Conservation (phyloP, 2,888 invertebrate genomes). For the Mimas tiliae region DNA sequence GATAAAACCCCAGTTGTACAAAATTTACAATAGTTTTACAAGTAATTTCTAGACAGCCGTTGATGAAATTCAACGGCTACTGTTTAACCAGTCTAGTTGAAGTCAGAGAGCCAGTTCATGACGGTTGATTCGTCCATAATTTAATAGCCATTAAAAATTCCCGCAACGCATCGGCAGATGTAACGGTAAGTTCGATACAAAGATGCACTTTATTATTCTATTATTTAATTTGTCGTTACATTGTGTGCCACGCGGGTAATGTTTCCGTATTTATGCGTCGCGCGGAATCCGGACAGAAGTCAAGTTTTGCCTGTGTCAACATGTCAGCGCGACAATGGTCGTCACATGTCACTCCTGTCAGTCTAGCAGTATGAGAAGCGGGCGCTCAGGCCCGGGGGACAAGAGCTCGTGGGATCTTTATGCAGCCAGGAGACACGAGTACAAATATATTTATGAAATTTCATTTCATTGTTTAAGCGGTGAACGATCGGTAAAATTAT, state of each 20-base stretch:
- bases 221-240: constrained; percentile 83
- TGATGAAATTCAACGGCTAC: not conserved
- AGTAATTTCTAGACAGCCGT: not conserved
- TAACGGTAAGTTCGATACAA: constrained; percentile 44
- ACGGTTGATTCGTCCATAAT: constrained; percentile 8
- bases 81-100: not conserved
- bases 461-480: constrained; percentile 59
- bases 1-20: not conserved
- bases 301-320: constrained; percentile 82
- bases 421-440: constrained; percentile 40
- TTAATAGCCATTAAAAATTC: constrained; percentile 28
- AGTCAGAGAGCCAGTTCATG: not conserved
- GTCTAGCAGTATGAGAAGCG: constrained; percentile 77
- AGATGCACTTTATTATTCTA: constrained; percentile 71
- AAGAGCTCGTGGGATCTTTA: constrained; percentile 60
- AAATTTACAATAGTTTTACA: not conserved
- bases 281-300: constrained; percentile 81
- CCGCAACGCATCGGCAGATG: constrained; percentile 64
- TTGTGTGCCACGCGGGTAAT: constrained; percentile 71
- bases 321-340: constrained; percentile 80
- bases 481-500: constrained; percentile 60
- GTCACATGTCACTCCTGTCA: constrained; percentile 80
- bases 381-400: constrained; percentile 57
- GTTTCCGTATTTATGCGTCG: constrained; percentile 79
- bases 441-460: constrained; percentile 61